These are phyloP conservation scores for Drosophila virilis DNA, from an alignment of 1,140 invertebrate genomes.

Conservation along the genomic window DNA sequence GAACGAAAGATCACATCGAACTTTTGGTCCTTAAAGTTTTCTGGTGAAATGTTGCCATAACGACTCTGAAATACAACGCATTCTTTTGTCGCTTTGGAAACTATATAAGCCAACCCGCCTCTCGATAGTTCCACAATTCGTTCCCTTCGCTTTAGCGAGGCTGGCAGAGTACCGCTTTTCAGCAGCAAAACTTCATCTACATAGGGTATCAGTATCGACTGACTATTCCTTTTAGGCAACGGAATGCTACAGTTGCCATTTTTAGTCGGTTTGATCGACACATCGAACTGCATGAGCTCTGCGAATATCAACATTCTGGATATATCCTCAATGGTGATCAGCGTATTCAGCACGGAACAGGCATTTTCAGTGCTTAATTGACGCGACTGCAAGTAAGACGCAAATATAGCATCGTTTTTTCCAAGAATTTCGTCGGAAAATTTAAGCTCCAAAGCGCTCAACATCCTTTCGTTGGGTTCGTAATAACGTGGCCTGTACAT, in stretches of 20 bases:
- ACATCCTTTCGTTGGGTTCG: conserved; percentile 39
- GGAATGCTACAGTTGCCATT: not conserved
- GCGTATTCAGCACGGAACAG: conserved; percentile 29
- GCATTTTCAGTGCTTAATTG: conserved; percentile 45
- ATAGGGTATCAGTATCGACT: conserved; percentile 25
- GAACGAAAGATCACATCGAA: conserved; percentile 59
- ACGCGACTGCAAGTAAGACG: conserved; percentile 15
- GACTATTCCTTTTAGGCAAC: not conserved
- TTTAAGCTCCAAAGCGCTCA: conserved; percentile 15
- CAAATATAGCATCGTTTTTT: conserved; percentile 7
- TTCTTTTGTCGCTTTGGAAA: not conserved
- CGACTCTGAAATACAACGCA: not conserved
- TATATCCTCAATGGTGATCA: conserved; percentile 56
- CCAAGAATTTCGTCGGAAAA: conserved; percentile 38
- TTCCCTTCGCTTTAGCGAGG: not conserved
- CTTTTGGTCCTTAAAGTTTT: not conserved
- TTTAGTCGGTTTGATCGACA: not conserved
- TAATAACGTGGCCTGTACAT: conserved; percentile 27
- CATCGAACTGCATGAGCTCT: conserved; percentile 22
- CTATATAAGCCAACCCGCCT: not conserved
- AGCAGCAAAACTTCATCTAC: conserved; percentile 64
- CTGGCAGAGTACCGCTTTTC: conserved; percentile 39
- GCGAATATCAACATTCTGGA: conserved; percentile 38
- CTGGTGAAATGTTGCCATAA: not conserved
- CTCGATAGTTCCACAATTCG: not conserved